A percentile compares a stretch with the other conserved stretches of the same genome.
Evolutionary conservation across 35 echinoderm and acorn worm genomes (phyloP).

Genomic region (Anneissia japonica): DNA sequence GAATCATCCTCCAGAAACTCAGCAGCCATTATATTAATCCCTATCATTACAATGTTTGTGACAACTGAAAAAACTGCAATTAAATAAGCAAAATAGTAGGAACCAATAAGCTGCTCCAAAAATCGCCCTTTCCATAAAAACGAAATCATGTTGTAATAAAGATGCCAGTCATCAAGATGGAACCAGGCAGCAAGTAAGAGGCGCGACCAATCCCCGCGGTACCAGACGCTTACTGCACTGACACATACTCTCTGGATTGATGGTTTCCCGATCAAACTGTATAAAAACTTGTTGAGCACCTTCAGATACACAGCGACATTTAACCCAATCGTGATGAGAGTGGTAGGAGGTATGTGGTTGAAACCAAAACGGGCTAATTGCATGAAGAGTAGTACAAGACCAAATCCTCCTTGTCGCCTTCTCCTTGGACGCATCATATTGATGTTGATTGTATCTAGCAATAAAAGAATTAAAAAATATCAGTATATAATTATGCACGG

Average conservation of each 20-base stretch:
- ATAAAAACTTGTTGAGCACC: not conserved
- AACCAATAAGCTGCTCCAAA: constrained; percentile 65
- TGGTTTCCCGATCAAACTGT: constrained; percentile 26
- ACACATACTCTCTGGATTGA: constrained; percentile 67
- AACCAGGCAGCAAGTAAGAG: constrained; percentile 89
- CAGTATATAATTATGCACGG: too few species aligned
- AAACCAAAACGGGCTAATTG: constrained; percentile 75
- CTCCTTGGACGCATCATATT: constrained; percentile 7
- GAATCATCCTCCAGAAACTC: constrained; percentile 68
- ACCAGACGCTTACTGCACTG: constrained; percentile 62
- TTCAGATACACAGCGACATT: constrained; percentile 67
- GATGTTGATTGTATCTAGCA: too few species aligned
- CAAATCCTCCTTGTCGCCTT: constrained; percentile 49
- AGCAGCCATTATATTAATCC: constrained; percentile 65
- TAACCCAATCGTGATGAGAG: constrained; percentile 57
- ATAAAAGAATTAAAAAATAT: too few species aligned
- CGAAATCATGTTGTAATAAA: constrained; percentile 93
- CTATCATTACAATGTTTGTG: constrained; percentile 71
- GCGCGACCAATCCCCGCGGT: constrained; percentile 74
- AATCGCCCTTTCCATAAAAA: constrained; percentile 85
- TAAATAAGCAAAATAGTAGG: constrained; percentile 78
- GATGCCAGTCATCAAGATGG: constrained; percentile 85
- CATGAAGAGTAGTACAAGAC: constrained; percentile 40
- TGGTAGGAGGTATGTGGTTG: constrained; percentile 62
- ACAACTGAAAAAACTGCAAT: constrained; percentile 71